phyloP scores from a whole-genome alignment of 1,140 invertebrate species.

The Nephila pilipes region DNA sequence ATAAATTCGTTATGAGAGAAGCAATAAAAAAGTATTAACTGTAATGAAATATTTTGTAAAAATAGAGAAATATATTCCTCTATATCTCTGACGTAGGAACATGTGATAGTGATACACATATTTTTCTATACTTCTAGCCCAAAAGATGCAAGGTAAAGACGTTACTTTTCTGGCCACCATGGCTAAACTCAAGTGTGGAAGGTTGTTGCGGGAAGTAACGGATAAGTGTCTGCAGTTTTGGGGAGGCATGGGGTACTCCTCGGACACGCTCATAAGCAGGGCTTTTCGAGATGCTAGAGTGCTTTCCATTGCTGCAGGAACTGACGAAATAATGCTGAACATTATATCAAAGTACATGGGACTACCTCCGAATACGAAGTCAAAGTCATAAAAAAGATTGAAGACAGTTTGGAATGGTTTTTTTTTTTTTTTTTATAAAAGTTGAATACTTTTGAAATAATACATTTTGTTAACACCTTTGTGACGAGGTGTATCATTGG shows the following conservation, averaged over 20 bases:
- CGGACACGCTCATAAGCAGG: constrained; percentile 83
- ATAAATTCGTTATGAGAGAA: too few species aligned
- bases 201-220: constrained; percentile 82
- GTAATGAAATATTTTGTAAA: too few species aligned
- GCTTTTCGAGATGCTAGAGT: constrained; percentile 83
- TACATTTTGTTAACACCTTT: too few species aligned
- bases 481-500: too few species aligned
- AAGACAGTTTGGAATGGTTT: too few species aligned
- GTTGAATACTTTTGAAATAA: too few species aligned
- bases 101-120: too few species aligned
- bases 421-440: too few species aligned
- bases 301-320: constrained; percentile 84
- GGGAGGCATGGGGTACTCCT: constrained; percentile 86
- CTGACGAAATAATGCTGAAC: constrained; percentile 85
- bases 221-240: constrained; percentile 85
- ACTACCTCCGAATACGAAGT: constrained; percentile 78
- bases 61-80: too few species aligned
- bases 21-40: too few species aligned
- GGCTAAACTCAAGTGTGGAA: constrained; percentile 84
- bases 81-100: too few species aligned
- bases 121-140: constrained; percentile 52
- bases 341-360: constrained; percentile 85
- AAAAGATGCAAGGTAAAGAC: constrained; percentile 82
- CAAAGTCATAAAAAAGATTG: neutral
- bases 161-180: constrained; percentile 85